Base-by-base conservation (phyloP, 2,797 vertebrate genomes). In the Sebastolobus alascanus region DNA sequence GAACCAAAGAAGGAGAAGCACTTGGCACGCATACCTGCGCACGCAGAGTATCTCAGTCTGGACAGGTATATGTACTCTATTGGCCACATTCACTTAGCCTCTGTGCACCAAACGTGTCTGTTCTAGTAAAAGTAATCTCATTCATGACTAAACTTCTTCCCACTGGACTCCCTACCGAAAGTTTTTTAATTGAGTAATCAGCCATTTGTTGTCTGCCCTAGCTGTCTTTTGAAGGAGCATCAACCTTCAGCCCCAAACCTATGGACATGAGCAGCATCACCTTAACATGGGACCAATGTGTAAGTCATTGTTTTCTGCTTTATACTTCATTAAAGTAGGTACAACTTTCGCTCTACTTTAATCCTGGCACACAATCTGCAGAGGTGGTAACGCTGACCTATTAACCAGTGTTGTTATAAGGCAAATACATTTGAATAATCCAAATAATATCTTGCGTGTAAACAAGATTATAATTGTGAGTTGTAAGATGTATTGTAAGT, bases 211-310 rank as follows among this genome's bases (percentile, higher is more conserved):
- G 5, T 73, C 16, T 85, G 1, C 63, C 12, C 0, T 76, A 99
- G 98, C 93, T 99, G 68, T 99, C 97, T 22, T 96, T 99, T 84
- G 97, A 99, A 80, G 96, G 97, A 63, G 96, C 97, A 20, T 98
- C 99, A 73, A 98, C 96, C 5, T 99, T 99, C 66, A 97, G 95
- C 70, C 98, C 98, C 58, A 97, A 98, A 91, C 97, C 97, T 52
- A 95, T 97, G 75, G 98, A 99, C 83, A 97, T 97, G 96, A 99
- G 97, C 93, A 97, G 96, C 38, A 96, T 99, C 67, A 97, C 96
- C 0, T 96, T 99, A 63, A 97, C 97, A 77, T 97, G 98, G 95
- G 97, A 99, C 38, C 93, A 99, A 79, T 96, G 97, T 89, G 98
- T 99, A 93, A 97, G 98, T 96, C 52, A 35, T 4, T 20, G 18